A percentile compares a stretch with the other conserved stretches of the same genome.
Conservation (phyloP, 2,113 vertebrate genomes). For the Hippocampus zosterae region DNA sequence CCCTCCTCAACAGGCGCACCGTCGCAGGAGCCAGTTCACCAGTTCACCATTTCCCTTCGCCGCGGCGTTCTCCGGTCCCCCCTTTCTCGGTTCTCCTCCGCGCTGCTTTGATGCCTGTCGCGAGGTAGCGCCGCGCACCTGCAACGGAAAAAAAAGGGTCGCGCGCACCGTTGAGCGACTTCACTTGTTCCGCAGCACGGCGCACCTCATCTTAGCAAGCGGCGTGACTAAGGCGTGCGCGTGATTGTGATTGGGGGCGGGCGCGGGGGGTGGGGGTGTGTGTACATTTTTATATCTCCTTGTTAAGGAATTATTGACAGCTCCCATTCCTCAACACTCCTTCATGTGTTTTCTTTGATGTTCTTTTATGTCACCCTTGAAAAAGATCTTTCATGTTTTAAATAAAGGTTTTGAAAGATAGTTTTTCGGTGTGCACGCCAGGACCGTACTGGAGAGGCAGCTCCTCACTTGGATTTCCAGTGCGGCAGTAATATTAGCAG, state of each 20-base stretch:
- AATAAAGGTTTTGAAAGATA: no score
- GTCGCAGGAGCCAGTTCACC: conserved; percentile 42
- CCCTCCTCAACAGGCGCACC: conserved; percentile 36
- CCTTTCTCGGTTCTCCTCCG: background rate
- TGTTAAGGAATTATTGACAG: no score
- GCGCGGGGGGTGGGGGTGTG: conserved; percentile 27
- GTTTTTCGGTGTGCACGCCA: no score
- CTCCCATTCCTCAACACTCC: no score
- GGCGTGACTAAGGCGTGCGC: conserved; percentile 6
- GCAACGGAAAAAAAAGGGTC: conserved; percentile 38
- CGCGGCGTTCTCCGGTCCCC: background rate
- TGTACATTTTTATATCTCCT: no score
- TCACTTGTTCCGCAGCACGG: conserved; percentile 58
- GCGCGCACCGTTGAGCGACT: conserved; percentile 34
- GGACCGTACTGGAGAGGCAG: no score
- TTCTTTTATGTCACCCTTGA: no score
- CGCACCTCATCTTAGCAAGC: conserved; percentile 27
- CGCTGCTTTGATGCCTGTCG: conserved; percentile 18
- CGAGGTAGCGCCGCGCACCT: conserved; percentile 53
- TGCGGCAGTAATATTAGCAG: no score
- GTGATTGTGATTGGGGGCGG: conserved; percentile 4
- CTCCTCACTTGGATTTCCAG: no score
- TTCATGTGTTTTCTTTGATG: no score
- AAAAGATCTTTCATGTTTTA: no score
- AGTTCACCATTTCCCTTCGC: conserved; percentile 27